These are phyloP conservation scores for Malacoctenus gilli DNA, from an alignment of 2,797 vertebrate species.

Conservation along the genomic window DNA sequence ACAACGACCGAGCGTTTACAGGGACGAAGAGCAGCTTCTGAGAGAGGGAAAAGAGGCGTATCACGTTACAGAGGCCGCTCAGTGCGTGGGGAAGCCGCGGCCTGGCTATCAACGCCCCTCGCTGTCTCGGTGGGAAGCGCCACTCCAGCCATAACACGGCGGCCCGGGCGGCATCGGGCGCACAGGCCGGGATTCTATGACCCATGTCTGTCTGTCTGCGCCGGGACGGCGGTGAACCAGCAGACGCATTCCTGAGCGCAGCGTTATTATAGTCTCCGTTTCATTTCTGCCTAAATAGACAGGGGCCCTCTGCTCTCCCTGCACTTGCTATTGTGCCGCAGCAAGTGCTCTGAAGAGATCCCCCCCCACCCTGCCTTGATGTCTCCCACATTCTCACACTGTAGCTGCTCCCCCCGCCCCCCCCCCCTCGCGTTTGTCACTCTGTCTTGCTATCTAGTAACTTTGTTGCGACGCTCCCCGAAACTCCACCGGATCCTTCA, in stretches of 20 bases:
- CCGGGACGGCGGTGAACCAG: constrained; percentile 49
- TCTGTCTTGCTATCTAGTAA: constrained; percentile 44
- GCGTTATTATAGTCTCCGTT: constrained; percentile 60
- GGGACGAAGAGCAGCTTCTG: neutral
- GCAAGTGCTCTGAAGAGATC: constrained; percentile 28
- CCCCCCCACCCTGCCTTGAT: constrained; percentile 32
- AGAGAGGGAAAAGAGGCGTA: constrained; percentile 22
- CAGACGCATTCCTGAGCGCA: constrained; percentile 57
- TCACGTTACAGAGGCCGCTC: constrained; percentile 28
- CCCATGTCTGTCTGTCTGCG: constrained; percentile 31
- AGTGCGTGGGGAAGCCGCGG: constrained; percentile 20
- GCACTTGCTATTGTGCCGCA: constrained; percentile 36
- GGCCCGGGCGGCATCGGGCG: constrained; percentile 14
- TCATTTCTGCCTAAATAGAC: constrained; percentile 51
- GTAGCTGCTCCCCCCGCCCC: constrained; percentile 29
- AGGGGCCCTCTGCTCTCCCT: constrained; percentile 35
- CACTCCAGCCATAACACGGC: constrained; percentile 58
- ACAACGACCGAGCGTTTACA: too few species aligned
- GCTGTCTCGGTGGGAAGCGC: constrained; percentile 30
- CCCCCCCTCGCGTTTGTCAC: constrained; percentile 30
- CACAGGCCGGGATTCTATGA: constrained; percentile 31
- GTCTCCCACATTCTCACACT: constrained; percentile 41
- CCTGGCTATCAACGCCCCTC: constrained; percentile 45
- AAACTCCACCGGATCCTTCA: neutral
- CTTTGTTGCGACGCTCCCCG: constrained; percentile 18